phyloP scores from a whole-genome alignment of 1,140 invertebrate genomes.

The Tyrophagus putrescentiae region DNA sequence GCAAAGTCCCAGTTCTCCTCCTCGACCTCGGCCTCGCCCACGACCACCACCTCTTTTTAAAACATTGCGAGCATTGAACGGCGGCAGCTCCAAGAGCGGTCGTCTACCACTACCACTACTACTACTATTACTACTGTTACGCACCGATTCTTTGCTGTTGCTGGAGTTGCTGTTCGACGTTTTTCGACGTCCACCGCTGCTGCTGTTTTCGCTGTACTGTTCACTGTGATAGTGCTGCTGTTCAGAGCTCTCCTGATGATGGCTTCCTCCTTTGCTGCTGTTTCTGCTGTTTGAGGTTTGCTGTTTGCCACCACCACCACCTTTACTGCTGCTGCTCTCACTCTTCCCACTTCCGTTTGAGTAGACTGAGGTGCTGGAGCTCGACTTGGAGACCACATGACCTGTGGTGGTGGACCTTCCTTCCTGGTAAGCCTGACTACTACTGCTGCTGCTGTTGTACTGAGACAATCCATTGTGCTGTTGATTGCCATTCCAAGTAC shows the following conservation, averaged over 20 bases:
- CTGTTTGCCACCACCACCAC: no score
- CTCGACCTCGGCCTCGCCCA: not conserved
- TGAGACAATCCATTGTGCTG: not conserved
- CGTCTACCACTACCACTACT: not conserved
- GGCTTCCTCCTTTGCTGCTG: not conserved
- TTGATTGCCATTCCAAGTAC: not conserved
- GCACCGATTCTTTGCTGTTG: not conserved
- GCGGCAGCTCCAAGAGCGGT: no score
- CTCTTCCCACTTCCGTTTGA: not conserved
- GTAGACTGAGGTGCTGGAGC: no score
- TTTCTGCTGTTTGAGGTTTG: not conserved
- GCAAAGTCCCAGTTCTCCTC: not conserved
- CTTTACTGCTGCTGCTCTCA: conserved; percentile 11
- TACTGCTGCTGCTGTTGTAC: not conserved
- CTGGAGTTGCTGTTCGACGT: not conserved
- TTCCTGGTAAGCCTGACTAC: no score
- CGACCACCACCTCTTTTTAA: not conserved
- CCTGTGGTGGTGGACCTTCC: no score
- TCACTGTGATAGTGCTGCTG: not conserved
- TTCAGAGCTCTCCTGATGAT: not conserved
- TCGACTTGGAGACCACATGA: no score
- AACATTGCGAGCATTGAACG: no score
- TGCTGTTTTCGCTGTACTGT: not conserved
- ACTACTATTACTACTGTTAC: not conserved
- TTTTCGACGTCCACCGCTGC: not conserved